Evolutionary conservation across 2,113 vertebrate species (phyloP), one percentile per base, ranked within the genome.

Genomic region (Eptesicus fuscus): DNA sequence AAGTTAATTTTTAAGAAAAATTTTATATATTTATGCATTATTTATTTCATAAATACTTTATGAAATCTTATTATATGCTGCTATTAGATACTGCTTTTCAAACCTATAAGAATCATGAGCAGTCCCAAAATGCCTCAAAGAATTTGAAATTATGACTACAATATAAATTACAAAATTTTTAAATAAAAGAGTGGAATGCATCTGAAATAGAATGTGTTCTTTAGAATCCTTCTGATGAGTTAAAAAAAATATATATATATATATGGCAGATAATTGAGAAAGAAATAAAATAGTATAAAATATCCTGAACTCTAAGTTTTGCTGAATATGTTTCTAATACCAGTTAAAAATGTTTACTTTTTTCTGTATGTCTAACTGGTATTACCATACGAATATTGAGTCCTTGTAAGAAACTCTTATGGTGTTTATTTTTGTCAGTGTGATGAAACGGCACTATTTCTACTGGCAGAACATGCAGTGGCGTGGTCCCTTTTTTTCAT

Each of bases 271-370:
- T 17, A 86, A 78, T 49, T 65, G 67, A 88, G 77, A 88, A 92
- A 92, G 59, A 87, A 94, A 88, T 93, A 44, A 89, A 89, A 85
- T 37, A 37, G n/a, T 63, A 74, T 63, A 90, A 94, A 83, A 79
- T 67, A 20, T 76, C 32, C 49, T 77, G 13, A 14, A 67, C 49
- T 90, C 91, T 82, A 87, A 84, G 77, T 93, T 71, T 42, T 28
- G 23, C 16, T 47, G 10, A 83, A 16, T 77, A 42, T 79, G 40
- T 53, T 63, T 96, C 69, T 90, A 93, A 77, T n/a, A 69, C 30
- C 59, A 69, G 32, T 40, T 87, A 5, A 92, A 85, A 70, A 71
- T 90, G 32, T 93, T 87, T 93, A 23, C 47, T 92, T 95, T 69
- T 32, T 22, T 12, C 11, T 63, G 2, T 63, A 23, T 77, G 23